phyloP scores from a whole-genome alignment of 1,140 invertebrate genomes.

The Oscheius sp. region DNA sequence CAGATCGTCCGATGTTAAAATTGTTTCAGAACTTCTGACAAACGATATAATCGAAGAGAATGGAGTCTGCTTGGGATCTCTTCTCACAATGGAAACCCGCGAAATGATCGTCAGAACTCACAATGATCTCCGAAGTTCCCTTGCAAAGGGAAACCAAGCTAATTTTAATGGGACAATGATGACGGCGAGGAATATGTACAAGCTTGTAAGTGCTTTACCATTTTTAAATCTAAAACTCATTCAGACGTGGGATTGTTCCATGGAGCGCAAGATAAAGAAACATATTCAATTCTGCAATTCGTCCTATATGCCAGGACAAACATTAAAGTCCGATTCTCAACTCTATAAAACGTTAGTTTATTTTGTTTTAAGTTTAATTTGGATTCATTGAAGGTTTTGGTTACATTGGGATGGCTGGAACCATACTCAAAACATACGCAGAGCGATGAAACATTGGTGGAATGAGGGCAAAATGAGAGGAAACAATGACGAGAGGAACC shows the following conservation, averaged over 20 bases:
- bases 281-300: conserved; percentile 3
- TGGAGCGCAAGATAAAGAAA: conserved; percentile 1
- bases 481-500: conserved; percentile 22
- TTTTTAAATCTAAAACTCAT: background rate
- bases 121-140: conserved; percentile 25
- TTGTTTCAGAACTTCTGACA: too few species aligned
- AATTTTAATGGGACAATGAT: conserved; percentile 18
- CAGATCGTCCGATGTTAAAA: too few species aligned
- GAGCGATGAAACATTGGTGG: conserved; percentile 34
- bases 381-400: conserved; percentile 16
- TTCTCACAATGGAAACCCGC: background rate
- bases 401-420: conserved; percentile 23
- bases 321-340: conserved; percentile 17
- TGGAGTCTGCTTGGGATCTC: background rate
- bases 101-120: conserved; percentile 24
- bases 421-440: conserved; percentile 20
- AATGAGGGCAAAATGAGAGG: conserved; percentile 9
- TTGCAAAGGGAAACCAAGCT: conserved; percentile 18
- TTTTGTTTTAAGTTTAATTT: background rate
- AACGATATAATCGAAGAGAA: too few species aligned
- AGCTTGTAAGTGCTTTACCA: conserved; percentile 23
- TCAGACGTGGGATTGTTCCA: conserved; percentile 23
- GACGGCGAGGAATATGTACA: conserved; percentile 29
- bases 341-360: conserved; percentile 23
- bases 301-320: conserved; percentile 18